Evolutionary conservation across 2,797 vertebrate genomes (phyloP), one percentile per base, ranked within the genome.

Genomic region (Scarus forsteni): DNA sequence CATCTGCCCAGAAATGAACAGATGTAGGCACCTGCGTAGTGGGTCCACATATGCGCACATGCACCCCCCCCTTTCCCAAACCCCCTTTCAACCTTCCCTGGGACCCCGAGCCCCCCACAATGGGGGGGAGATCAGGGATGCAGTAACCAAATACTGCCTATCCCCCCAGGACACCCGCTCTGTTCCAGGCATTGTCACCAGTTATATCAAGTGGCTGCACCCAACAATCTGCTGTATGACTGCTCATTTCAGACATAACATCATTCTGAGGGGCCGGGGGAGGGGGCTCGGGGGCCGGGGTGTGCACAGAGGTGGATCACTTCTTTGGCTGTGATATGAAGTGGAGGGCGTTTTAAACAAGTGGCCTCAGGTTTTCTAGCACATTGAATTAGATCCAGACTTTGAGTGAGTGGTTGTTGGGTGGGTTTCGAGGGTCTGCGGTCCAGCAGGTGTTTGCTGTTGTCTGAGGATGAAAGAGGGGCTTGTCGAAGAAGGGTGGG

Each of bases 11-110:
- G 91, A 92, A 79, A 93, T 84, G 95, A 97, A 98, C 97, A 99
- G 97, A 99, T 98, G 97, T 95, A 96, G 94, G 95, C 97, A 98
- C 97, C 97, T 98, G 97, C 95, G 91, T 94, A 93, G 95, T 94
- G 95, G 94, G 93, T 93, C 93, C 88, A 93, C 96, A 96, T 96
- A 96, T 96, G 96, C 64, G 72, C 84, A 79, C 85, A 79, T 67
- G 63, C n/a, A n/a, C 45, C 78, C 73, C 73, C 82, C 75, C 38
- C 76, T 27, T 27, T 27, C 75, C 61, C 12, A 75, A 77, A 64
- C 57, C 84, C 73, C 75, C 77, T 91, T 91, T 88, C 86, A 88
- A 81, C 87, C 88, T 85, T 87, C 88, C 87, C 60, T 83, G 89
- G 80, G 88, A 89, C 81, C 89, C 85, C 36, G 83, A 85, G 83